Evolutionary conservation across 2,888 invertebrate genomes (phyloP).

Genomic region (Clunio marinus): DNA sequence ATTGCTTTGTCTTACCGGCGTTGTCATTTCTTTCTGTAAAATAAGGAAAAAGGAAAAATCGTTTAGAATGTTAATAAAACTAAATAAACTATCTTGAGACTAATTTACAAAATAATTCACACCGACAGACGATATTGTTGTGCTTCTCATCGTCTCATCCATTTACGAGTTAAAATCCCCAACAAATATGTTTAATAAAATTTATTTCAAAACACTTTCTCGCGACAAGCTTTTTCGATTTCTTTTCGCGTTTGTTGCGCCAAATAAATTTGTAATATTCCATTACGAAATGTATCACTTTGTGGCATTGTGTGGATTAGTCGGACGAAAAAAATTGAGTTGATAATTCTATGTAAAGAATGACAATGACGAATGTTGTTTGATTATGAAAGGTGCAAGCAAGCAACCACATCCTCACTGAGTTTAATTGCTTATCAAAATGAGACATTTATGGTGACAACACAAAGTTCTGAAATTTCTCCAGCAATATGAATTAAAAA

Average conservation of each 20-base stretch:
- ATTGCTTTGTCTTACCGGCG: constrained; percentile 13
- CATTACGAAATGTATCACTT: constrained; percentile 32
- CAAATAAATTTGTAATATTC: constrained; percentile 36
- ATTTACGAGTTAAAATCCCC: neutral
- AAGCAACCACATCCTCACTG: neutral
- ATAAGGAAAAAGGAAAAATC: neutral
- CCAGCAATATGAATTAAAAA: too few species aligned
- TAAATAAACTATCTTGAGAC: constrained; percentile 17
- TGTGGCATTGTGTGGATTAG: constrained; percentile 23
- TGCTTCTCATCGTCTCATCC: neutral
- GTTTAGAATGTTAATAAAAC: constrained; percentile 8
- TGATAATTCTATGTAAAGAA: neutral
- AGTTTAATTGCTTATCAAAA: neutral
- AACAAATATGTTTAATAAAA: constrained; percentile 2
- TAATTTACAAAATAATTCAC: constrained; percentile 22
- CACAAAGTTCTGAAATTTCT: neutral
- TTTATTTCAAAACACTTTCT: constrained; percentile 1
- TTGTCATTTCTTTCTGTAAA: neutral
- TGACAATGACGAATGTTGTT: constrained; percentile 31
- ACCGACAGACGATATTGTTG: constrained; percentile 13
- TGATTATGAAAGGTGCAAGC: constrained; percentile 22
- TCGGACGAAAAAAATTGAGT: too few species aligned
- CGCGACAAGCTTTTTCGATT: constrained; percentile 33
- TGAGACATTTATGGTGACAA: constrained; percentile 10
- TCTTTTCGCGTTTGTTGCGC: constrained; percentile 16